Percentiles rank a stretch among this genome's conserved stretches.
Evolutionary conservation across 2,797 vertebrate genomes (phyloP).

Genomic region (Melanotaenia maccullochi): DNA sequence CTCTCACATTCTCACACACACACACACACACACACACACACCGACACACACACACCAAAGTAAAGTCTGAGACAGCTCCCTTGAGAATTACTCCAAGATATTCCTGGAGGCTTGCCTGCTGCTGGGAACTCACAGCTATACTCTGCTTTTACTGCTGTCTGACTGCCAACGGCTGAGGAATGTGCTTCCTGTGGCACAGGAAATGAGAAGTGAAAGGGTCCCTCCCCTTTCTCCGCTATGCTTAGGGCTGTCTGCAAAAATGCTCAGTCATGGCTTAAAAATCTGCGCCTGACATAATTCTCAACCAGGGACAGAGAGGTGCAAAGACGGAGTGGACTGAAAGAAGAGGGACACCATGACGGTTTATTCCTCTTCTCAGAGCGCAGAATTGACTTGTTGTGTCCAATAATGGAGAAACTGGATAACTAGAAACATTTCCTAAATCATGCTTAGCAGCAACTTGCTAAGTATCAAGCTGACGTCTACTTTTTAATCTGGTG

Average conservation of each 20-base stretch:
- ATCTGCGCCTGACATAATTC: constrained; percentile 61
- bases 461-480: background rate
- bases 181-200: constrained; percentile 74
- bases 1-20: background rate
- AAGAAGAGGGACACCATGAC: constrained; percentile 15
- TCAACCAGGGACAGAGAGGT: background rate
- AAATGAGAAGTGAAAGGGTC: constrained; percentile 64
- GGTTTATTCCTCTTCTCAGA: constrained; percentile 1
- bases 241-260: constrained; percentile 45
- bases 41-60: constrained; percentile 4
- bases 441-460: background rate
- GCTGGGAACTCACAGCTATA: constrained; percentile 55
- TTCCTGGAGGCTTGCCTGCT: constrained; percentile 44
- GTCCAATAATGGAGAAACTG: background rate
- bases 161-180: constrained; percentile 61
- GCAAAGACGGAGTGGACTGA: background rate
- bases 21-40: constrained; percentile 3
- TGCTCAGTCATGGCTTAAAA: constrained; percentile 65
- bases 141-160: constrained; percentile 42
- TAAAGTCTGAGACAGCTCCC: constrained; percentile 23
- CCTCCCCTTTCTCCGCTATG: constrained; percentile 53
- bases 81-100: constrained; percentile 35
- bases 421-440: background rate
- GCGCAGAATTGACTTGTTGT: background rate
- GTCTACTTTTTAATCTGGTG: background rate